A percentile compares a stretch with the other conserved stretches of the same genome.
Evolutionary conservation across 2,113 vertebrate species (phyloP).

Genomic region (Oriolus oriolus): DNA sequence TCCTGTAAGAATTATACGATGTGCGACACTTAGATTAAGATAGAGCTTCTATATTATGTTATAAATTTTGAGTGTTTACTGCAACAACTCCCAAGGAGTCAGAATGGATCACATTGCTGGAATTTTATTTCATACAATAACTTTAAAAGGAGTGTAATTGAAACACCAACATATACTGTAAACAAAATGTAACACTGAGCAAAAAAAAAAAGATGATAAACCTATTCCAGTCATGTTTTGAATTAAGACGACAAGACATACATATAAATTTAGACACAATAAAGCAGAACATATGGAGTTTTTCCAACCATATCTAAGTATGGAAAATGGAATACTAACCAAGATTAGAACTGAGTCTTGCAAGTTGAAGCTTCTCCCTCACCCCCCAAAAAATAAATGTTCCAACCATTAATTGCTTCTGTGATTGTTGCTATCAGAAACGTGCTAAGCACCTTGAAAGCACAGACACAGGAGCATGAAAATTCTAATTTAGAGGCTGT

Average conservation of each 20-base stretch:
- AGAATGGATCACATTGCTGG: neutral
- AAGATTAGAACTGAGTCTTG: neutral
- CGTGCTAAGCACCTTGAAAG: neutral
- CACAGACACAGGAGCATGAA: neutral
- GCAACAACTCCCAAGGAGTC: neutral
- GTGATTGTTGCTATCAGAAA: neutral
- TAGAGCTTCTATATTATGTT: neutral
- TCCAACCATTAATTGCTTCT: neutral
- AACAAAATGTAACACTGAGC: neutral
- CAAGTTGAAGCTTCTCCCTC: neutral
- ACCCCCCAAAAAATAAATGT: neutral
- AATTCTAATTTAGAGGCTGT: neutral
- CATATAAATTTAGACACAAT: neutral
- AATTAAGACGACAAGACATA: neutral
- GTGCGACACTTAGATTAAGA: neutral
- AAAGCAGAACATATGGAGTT: neutral
- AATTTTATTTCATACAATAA: neutral
- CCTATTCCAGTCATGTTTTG: neutral
- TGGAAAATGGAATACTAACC: neutral
- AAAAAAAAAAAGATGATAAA: neutral
- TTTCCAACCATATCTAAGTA: neutral
- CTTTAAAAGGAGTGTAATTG: neutral
- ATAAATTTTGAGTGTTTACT: neutral
- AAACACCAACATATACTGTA: neutral
- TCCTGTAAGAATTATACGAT: neutral